Conservation (phyloP, 2,797 vertebrate genomes). For the Tadarida brasiliensis region DNA sequence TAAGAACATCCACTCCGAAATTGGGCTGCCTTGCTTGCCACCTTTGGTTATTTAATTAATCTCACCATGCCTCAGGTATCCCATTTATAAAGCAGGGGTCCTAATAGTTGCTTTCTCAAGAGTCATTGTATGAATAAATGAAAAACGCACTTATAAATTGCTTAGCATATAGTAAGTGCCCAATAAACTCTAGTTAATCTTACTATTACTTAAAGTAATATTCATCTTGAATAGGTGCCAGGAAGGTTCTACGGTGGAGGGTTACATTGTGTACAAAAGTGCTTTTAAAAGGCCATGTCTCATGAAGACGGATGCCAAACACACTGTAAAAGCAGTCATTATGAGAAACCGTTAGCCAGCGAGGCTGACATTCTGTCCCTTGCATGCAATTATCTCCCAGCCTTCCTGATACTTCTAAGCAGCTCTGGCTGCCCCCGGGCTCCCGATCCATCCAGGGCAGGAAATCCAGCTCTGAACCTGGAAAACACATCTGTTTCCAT, state of each 20-base stretch:
- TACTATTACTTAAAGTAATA: not conserved
- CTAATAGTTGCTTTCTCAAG: not conserved
- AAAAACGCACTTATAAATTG: not conserved
- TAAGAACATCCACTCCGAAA: not conserved
- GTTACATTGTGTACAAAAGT: not conserved
- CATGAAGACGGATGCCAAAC: not conserved
- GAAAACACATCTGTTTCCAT: not conserved
- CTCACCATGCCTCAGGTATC: not conserved
- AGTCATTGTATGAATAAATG: not conserved
- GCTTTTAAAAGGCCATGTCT: not conserved
- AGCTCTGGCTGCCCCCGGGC: not conserved
- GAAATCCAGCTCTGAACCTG: not conserved
- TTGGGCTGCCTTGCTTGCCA: not conserved
- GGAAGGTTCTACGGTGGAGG: not conserved
- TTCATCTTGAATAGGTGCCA: slow-evolving; percentile 6
- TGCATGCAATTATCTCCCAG: not conserved
- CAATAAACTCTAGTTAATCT: slow-evolving; percentile 10
- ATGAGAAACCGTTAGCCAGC: not conserved
- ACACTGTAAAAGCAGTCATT: not conserved
- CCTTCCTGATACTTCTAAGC: not conserved
- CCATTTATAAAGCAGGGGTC: not conserved
- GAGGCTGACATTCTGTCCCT: not conserved
- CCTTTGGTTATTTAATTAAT: not conserved
- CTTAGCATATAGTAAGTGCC: not conserved
- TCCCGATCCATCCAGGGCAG: not conserved